A percentile compares a stretch with the other conserved stretches of the same genome.
Conservation (phyloP, 2,113 vertebrate species). For the Mirounga angustirostris region DNA sequence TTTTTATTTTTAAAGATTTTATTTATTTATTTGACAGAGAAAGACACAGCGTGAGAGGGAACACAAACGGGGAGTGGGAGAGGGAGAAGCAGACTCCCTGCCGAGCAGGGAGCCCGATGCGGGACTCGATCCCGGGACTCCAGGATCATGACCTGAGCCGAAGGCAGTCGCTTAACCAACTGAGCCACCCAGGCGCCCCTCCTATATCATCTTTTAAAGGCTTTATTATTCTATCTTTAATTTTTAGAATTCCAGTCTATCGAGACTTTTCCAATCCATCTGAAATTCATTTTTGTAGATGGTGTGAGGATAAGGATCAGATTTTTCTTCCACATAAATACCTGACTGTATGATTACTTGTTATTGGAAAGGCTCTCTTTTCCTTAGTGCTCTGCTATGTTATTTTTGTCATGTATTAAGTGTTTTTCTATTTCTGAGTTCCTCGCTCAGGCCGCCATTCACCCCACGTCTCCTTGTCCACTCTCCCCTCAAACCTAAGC, state of each 20-base stretch:
- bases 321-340: background rate
- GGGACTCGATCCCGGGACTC: no score
- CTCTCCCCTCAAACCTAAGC: background rate
- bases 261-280: background rate
- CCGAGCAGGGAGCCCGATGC: no score
- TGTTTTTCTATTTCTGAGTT: background rate
- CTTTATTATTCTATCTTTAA: background rate
- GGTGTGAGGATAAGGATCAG: background rate
- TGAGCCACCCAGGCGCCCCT: no score
- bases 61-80: no score
- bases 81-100: no score
- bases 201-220: background rate
- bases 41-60: no score
- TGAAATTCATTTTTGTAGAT: slow-evolving; percentile 4
- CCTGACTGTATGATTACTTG: background rate
- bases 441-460: background rate
- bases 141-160: no score
- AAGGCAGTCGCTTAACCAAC: no score
- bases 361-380: background rate
- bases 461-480: background rate
- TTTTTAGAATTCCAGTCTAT: slow-evolving; percentile 2
- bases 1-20: no score
- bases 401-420: background rate
- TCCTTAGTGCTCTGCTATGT: background rate
- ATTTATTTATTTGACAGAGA: no score